Conservation (phyloP, 2,797 vertebrate genomes). For the Hemitrygon akajei region DNA sequence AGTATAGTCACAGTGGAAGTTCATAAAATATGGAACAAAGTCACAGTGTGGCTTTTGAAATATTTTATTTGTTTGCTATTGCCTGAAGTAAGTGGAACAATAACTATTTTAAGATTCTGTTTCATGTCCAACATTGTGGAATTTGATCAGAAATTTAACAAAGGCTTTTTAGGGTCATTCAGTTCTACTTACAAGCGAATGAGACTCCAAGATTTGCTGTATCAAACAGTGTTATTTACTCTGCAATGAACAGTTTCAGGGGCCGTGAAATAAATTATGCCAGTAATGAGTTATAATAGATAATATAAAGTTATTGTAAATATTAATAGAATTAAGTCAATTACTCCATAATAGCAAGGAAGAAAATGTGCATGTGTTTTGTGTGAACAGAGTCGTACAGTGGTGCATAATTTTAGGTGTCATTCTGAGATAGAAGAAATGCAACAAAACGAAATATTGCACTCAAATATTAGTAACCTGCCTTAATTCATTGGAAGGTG, state of each 20-base stretch:
- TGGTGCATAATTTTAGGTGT: not conserved
- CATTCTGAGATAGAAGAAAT: not conserved
- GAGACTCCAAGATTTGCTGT: not conserved
- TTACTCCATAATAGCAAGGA: too few relatives aligned
- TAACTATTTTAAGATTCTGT: not conserved
- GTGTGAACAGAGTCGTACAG: not conserved
- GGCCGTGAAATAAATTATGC: not conserved
- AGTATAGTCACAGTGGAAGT: not conserved
- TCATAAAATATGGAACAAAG: not conserved
- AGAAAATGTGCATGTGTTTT: not conserved
- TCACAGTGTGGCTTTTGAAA: not conserved
- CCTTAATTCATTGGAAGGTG: not conserved
- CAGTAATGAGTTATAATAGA: not conserved
- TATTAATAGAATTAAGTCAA: not conserved
- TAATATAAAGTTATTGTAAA: constrained; percentile 5
- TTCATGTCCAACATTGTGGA: not conserved
- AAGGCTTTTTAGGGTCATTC: not conserved
- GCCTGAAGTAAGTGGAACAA: not conserved
- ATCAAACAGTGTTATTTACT: not conserved
- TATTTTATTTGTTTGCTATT: not conserved
- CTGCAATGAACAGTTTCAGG: not conserved
- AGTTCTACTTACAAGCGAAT: not conserved
- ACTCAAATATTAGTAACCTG: not conserved
- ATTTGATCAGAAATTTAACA: not conserved
- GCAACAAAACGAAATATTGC: not conserved